These are phyloP conservation scores for Yponomeuta cagnagella DNA, from an alignment of 2,888 invertebrate genomes.

Conservation along the genomic window DNA sequence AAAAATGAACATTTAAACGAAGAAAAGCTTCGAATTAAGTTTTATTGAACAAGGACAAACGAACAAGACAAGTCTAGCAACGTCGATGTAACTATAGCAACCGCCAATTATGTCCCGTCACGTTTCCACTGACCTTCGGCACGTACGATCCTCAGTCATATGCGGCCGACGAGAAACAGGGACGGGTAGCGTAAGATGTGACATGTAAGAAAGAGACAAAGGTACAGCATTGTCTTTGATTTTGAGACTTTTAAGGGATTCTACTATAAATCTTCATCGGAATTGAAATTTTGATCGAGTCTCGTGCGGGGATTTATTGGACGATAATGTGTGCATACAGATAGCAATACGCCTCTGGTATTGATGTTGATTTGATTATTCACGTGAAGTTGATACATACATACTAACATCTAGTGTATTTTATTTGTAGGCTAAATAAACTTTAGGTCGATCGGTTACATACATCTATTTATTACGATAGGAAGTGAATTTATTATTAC, in stretches of 20 bases:
- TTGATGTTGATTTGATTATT: no score
- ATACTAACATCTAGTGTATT: no score
- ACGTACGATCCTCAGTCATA: neutral
- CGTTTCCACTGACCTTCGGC: neutral
- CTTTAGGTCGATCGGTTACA: no score
- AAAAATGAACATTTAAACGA: neutral
- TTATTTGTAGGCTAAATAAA: no score
- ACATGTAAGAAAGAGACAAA: neutral
- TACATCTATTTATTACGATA: no score
- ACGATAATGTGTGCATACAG: no score
- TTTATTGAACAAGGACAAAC: neutral
- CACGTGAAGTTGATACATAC: no score
- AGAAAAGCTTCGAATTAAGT: neutral
- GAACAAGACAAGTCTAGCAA: neutral
- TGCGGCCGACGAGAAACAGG: neutral
- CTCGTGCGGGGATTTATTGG: no score
- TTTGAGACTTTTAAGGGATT: neutral
- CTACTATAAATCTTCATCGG: conserved; percentile 1
- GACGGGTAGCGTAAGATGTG: neutral
- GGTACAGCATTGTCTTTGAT: neutral
- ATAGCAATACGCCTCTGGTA: no score
- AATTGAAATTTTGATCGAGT: neutral
- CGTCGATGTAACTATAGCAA: neutral
- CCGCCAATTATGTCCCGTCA: neutral
- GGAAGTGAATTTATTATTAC: no score